phyloP scores from a whole-genome alignment of 1,140 invertebrate genomes.

The Heliconius melpomene region DNA sequence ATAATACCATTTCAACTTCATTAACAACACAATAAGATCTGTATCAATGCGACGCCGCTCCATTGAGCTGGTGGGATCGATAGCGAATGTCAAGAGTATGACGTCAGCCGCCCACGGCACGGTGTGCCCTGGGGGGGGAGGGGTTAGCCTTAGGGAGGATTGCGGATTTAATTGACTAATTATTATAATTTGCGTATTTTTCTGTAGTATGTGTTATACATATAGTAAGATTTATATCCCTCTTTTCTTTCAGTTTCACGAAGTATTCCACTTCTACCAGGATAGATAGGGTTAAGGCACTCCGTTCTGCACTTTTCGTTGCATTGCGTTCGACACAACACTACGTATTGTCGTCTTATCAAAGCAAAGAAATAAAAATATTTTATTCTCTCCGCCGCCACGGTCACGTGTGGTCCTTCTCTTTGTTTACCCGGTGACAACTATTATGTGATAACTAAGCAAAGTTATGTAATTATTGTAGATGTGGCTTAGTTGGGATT shows the following conservation, averaged over 20 bases:
- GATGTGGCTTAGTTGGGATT: too few species aligned
- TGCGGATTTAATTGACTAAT: not conserved
- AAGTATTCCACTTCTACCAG: too few species aligned
- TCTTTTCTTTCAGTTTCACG: not conserved
- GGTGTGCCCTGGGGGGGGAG: not conserved
- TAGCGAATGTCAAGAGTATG: conserved; percentile 65
- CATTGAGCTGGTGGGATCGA: conserved; percentile 45
- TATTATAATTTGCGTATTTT: not conserved
- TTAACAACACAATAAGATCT: conserved; percentile 5
- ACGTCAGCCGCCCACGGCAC: conserved; percentile 65
- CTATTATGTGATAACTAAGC: too few species aligned
- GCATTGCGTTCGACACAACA: too few species aligned
- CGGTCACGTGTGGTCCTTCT: too few species aligned
- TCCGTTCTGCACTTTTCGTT: too few species aligned
- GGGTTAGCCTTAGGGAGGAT: not conserved
- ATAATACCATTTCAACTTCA: not conserved
- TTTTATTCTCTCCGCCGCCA: too few species aligned
- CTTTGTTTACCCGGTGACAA: too few species aligned
- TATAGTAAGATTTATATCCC: not conserved
- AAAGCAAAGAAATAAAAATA: too few species aligned
- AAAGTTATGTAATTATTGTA: too few species aligned
- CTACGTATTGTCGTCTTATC: too few species aligned
- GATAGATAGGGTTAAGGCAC: too few species aligned
- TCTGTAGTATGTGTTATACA: not conserved
- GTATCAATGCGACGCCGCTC: conserved; percentile 1